Percentiles rank a stretch among this genome's conserved stretches.
Conservation (phyloP, 2,888 invertebrate species). For the Agrilus mali region DNA sequence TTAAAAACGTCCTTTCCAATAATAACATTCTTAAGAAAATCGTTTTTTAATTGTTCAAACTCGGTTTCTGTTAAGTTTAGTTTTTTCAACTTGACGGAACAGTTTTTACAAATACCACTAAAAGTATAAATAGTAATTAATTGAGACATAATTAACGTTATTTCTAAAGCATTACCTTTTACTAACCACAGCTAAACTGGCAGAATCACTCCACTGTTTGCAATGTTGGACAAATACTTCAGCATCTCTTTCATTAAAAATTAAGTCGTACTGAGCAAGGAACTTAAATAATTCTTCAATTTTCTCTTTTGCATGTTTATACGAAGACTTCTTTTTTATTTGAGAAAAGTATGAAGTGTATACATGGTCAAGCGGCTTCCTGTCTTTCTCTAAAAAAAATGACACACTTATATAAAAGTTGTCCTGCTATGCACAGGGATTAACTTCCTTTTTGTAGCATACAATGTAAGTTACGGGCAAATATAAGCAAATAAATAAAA, state of each 20-base stretch:
- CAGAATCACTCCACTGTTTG: slow-evolving; percentile 13
- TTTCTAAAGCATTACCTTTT: slow-evolving; percentile 7
- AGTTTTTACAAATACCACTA: slow-evolving; percentile 49
- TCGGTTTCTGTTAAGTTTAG: slow-evolving; percentile 45
- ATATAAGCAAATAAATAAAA: not conserved
- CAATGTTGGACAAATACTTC: slow-evolving; percentile 21
- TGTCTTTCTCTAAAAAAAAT: slow-evolving; percentile 15
- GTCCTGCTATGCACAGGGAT: too few relatives aligned
- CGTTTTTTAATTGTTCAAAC: slow-evolving; percentile 46
- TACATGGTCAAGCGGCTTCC: slow-evolving; percentile 12
- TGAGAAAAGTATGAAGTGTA: slow-evolving; percentile 16
- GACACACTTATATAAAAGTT: not conserved
- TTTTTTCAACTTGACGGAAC: slow-evolving; percentile 39
- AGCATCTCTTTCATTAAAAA: slow-evolving; percentile 28
- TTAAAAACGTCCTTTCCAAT: slow-evolving; percentile 61
- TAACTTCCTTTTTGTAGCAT: too few relatives aligned
- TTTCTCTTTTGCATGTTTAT: slow-evolving; percentile 22
- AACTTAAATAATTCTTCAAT: slow-evolving; percentile 46
- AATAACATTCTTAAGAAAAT: slow-evolving; percentile 54
- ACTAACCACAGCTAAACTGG: slow-evolving; percentile 15
- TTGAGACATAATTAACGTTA: not conserved
- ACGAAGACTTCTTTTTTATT: slow-evolving; percentile 5
- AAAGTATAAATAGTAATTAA: slow-evolving; percentile 16
- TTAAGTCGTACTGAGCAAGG: slow-evolving; percentile 38
- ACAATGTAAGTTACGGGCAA: too few relatives aligned